Evolutionary conservation across 2,888 invertebrate genomes (phyloP).

Genomic region (Hypomecis atomaria): DNA sequence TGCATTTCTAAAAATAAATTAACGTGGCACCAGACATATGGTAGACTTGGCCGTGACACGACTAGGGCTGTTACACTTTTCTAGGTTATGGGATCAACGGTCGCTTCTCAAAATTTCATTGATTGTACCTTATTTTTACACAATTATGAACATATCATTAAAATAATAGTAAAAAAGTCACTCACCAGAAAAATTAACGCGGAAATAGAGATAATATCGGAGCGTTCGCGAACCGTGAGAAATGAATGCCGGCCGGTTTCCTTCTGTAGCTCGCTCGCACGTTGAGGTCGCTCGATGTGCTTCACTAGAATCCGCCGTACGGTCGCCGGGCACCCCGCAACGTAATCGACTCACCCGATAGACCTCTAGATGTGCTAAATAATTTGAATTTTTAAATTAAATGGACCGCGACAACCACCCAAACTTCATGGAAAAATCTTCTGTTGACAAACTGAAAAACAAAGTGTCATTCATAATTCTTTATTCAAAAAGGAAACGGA

Average conservation of each 20-base stretch:
- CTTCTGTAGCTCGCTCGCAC: slow-evolving; percentile 67
- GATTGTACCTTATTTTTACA: background rate
- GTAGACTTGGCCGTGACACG: slow-evolving; percentile 42
- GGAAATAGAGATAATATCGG: slow-evolving; percentile 57
- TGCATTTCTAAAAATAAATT: slow-evolving; percentile 43
- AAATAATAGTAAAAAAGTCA: slow-evolving; percentile 32
- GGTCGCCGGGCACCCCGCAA: slow-evolving; percentile 69
- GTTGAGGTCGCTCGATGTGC: slow-evolving; percentile 72
- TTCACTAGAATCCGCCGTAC: slow-evolving; percentile 62
- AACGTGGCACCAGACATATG: slow-evolving; percentile 32
- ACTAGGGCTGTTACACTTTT: slow-evolving; percentile 11
- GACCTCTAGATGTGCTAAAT: slow-evolving; percentile 67
- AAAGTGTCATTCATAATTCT: slow-evolving; percentile 35
- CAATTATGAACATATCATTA: background rate
- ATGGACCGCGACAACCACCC: slow-evolving; percentile 51
- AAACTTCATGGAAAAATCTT: slow-evolving; percentile 60
- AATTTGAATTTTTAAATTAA: slow-evolving; percentile 55
- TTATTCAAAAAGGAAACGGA: slow-evolving; percentile 39
- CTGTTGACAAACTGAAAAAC: slow-evolving; percentile 46
- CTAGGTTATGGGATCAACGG: slow-evolving; percentile 23
- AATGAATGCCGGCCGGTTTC: slow-evolving; percentile 77
- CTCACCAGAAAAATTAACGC: slow-evolving; percentile 61
- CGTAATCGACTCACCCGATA: slow-evolving; percentile 70
- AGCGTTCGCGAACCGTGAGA: slow-evolving; percentile 73
- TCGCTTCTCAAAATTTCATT: background rate